Evolutionary conservation across 2,888 invertebrate genomes (phyloP).

Genomic region (Listrodromus nycthemerus): DNA sequence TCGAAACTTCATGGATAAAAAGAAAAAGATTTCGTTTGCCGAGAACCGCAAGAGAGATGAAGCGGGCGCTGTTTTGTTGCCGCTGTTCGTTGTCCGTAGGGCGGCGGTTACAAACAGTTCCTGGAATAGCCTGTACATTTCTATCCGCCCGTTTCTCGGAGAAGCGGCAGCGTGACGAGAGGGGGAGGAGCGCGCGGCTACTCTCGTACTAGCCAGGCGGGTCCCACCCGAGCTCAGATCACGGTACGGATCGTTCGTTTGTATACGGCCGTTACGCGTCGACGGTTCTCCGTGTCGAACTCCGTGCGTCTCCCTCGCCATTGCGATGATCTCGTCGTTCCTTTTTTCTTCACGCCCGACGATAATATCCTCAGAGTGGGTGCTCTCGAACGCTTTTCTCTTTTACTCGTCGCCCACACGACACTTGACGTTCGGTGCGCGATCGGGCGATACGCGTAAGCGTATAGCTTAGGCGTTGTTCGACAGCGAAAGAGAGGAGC

Average conservation of each 20-base stretch:
- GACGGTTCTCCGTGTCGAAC: neutral
- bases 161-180: constrained; percentile 27
- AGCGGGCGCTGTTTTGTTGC: constrained; percentile 28
- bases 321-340: neutral
- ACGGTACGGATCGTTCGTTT: neutral
- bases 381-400: constrained; percentile 2
- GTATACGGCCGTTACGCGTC: neutral
- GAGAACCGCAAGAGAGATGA: constrained; percentile 6
- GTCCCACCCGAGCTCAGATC: constrained; percentile 4
- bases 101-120: constrained; percentile 56
- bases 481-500: constrained; percentile 23
- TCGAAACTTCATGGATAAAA: constrained; percentile 67
- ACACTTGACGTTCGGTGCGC: neutral
- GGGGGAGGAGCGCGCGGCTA: constrained; percentile 44
- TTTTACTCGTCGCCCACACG: constrained; percentile 1
- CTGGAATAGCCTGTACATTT: constrained; percentile 71
- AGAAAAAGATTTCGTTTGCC: constrained; percentile 47
- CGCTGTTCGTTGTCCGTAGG: constrained; percentile 46
- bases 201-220: constrained; percentile 42
- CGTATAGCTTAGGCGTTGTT: constrained; percentile 11
- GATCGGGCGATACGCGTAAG: constrained; percentile 2
- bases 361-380: neutral
- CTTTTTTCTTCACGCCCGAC: neutral
- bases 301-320: neutral
- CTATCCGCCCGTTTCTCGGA: constrained; percentile 59